Evolutionary conservation across 1,140 invertebrate species (phyloP).

Genomic region (Portunus trituberculatus): DNA sequence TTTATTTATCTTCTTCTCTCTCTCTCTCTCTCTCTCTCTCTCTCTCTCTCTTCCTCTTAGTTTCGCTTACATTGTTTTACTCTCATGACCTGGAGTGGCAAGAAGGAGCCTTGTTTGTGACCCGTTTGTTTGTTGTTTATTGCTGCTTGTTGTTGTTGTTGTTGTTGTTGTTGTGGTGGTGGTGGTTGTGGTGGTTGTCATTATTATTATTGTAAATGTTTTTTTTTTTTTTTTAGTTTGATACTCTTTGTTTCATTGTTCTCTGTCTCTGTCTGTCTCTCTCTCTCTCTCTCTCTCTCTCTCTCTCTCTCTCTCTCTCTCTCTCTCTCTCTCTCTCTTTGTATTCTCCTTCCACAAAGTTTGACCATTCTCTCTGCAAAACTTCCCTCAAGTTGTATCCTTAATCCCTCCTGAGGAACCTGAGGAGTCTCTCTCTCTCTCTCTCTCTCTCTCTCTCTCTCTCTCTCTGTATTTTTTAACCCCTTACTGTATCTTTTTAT

Average conservation of each 20-base stretch:
- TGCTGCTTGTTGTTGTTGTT: too few relatives aligned
- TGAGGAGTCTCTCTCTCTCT: background rate
- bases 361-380: constrained; percentile 37
- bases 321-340: constrained; percentile 37
- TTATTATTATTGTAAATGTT: background rate
- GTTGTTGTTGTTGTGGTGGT: too few relatives aligned
- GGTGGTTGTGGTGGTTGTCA: background rate
- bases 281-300: background rate
- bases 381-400: background rate
- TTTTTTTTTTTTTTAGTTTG: background rate
- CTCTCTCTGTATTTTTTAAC: background rate
- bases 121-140: background rate
- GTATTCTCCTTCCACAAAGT: background rate
- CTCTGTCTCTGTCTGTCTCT: background rate
- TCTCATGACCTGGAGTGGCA: background rate
- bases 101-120: too few relatives aligned
- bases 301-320: background rate
- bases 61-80: background rate
- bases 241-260: background rate
- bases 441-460: constrained; percentile 20
- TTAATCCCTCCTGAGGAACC: constrained; percentile 30
- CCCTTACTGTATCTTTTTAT: too few relatives aligned
- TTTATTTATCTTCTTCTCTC: background rate
- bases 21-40: background rate
- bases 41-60: background rate